phyloP scores from a whole-genome alignment of 2,888 invertebrate species.

The Volucella inanis region DNA sequence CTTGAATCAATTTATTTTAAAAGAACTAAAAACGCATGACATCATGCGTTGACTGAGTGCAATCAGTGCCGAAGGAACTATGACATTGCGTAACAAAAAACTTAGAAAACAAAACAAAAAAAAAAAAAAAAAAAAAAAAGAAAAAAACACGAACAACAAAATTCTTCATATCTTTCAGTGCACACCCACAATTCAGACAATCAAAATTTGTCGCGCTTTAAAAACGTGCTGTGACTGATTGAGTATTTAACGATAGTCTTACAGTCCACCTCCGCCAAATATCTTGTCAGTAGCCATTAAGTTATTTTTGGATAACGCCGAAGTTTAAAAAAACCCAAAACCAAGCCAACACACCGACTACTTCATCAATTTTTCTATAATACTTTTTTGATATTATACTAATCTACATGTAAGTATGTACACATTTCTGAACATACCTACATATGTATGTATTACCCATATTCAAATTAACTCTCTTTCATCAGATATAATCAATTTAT shows the following conservation, averaged over 20 bases:
- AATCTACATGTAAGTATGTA: no score
- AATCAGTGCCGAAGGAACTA: background rate
- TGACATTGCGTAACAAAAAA: conserved; percentile 23
- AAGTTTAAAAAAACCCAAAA: no score
- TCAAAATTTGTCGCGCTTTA: conserved; percentile 12
- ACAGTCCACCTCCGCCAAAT: background rate
- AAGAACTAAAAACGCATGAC: no score
- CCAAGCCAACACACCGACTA: background rate
- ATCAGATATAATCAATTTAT: background rate
- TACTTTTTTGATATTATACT: background rate
- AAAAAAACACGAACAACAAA: no score
- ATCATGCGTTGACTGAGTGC: background rate
- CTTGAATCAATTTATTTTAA: no score
- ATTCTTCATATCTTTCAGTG: conserved; percentile 3
- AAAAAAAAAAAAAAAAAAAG: no score
- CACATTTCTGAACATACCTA: background rate
- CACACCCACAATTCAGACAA: conserved; percentile 25
- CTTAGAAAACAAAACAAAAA: background rate
- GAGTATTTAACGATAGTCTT: conserved; percentile 1
- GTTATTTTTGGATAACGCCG: background rate
- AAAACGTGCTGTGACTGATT: conserved; percentile 40
- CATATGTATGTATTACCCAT: background rate
- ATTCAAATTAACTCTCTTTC: conserved; percentile 6
- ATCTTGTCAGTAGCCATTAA: background rate
- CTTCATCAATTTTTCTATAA: background rate